Conservation (phyloP, 2,113 vertebrate species). For the Nansenia antarctica region DNA sequence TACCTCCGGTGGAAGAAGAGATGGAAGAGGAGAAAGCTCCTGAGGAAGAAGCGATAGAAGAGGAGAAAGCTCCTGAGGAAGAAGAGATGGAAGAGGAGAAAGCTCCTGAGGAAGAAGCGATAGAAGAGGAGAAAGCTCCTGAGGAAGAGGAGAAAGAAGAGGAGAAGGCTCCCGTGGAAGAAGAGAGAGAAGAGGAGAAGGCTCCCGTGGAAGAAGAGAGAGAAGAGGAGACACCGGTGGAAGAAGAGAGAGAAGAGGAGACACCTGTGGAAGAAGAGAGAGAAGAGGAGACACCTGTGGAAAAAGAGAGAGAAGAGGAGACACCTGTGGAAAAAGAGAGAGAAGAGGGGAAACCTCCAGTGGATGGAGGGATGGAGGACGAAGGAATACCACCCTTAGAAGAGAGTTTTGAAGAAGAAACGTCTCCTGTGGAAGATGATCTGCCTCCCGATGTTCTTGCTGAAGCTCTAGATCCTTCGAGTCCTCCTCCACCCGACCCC, state of each 20-base stretch:
- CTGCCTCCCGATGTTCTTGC: conserved; percentile 13
- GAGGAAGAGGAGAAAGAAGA: neutral
- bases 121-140: neutral
- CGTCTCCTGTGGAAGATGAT: too few relatives aligned
- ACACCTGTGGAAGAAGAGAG: too few relatives aligned
- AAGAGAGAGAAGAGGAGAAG: neutral
- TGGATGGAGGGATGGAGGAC: neutral
- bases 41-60: conserved; percentile 14
- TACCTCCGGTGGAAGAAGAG: neutral
- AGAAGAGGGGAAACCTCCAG: neutral
- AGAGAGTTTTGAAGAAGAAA: too few relatives aligned
- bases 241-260: neutral
- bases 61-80: neutral
- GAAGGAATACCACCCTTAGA: too few relatives aligned
- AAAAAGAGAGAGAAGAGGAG: too few relatives aligned
- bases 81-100: neutral
- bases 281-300: neutral
- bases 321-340: too few relatives aligned
- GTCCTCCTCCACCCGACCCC: conserved; percentile 6
- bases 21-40: conserved; percentile 22
- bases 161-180: neutral
- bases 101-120: neutral
- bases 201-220: neutral
- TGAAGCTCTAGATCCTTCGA: conserved; percentile 6
- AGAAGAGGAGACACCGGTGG: neutral